Base-by-base conservation (phyloP, 2,888 invertebrate species). In the Limnephilus lunatus region DNA sequence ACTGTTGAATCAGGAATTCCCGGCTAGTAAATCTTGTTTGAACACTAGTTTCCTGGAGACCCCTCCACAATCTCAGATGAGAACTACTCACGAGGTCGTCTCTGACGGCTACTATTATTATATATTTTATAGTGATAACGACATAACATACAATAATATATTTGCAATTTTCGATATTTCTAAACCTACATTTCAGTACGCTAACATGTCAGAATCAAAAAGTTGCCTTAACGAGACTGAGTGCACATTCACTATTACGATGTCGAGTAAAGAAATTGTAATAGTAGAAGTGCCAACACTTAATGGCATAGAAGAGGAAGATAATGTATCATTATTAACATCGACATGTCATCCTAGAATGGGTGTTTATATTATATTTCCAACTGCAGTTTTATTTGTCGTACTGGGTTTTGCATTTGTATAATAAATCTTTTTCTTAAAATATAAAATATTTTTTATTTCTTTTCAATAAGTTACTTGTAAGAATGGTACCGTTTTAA, bases 41-140 rank as follows among this genome's bases (percentile, higher is more conserved):
- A 97, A 97, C 95, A 97, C 97, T 0, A 96, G 97, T 94, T 97
- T 97, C 94, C 96, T 98, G 94, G 97, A 98, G 94, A 96, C 96
- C 92, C 97, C 97, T 11, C 97, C 97, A 44, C 97, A 97, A 94
- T 94, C 95, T 14, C 96, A 95, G 95, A 97, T 98, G 96, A 96
- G 97, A 93, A 96, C 97, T 0, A 96, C 96, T 92, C 98, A 98
- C 94, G 97, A 98, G 94, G 97, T 98, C 39, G 95, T 96, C 81
- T 96, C 97, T 90, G 97, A 98, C 94, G 98, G 98, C 12, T 98
- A 98, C 95, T 98, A 98, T 95, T 98, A 98, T 95, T 98, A 98
- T 94, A 98, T 98, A 94, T 98, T 98, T 95, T 98, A 98, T 94
- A 98, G 98, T 94, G 98, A 98, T 95, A 98, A 98, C 95, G 98